Conservation (phyloP, 2,797 vertebrate genomes). For the Mormyrus proboscirostris region DNA sequence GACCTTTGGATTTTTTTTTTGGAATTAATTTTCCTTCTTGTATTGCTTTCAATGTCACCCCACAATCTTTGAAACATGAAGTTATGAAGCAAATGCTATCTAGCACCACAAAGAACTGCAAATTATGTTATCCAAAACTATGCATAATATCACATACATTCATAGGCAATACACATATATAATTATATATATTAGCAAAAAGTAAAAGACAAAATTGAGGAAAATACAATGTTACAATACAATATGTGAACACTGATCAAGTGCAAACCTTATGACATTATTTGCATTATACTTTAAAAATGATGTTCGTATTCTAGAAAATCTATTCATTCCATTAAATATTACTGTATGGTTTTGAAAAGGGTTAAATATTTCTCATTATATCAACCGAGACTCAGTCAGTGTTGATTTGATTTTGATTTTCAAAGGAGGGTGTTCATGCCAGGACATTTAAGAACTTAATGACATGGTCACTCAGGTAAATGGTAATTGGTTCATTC, state of each 20-base stretch:
- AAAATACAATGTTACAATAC: neutral
- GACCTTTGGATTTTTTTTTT: slow-evolving; percentile 30
- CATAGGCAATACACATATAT: neutral
- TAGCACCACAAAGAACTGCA: neutral
- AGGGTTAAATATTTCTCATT: neutral
- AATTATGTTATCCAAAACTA: neutral
- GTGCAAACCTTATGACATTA: neutral
- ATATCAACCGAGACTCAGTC: neutral
- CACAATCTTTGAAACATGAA: neutral
- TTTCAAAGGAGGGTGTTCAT: neutral
- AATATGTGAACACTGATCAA: neutral
- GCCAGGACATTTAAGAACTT: neutral
- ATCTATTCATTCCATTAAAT: neutral
- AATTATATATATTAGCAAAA: neutral
- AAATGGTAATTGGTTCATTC: neutral
- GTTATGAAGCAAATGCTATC: neutral
- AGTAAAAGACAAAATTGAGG: neutral
- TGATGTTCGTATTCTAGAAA: neutral
- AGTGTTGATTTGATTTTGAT: neutral
- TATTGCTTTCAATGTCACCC: neutral
- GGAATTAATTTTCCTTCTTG: slow-evolving; percentile 2
- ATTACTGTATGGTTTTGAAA: neutral
- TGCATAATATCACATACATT: neutral
- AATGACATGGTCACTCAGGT: neutral
- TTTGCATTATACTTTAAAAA: neutral